Evolutionary conservation across 2,113 vertebrate species (phyloP).

Genomic region (Tangachromis dhanisi): DNA sequence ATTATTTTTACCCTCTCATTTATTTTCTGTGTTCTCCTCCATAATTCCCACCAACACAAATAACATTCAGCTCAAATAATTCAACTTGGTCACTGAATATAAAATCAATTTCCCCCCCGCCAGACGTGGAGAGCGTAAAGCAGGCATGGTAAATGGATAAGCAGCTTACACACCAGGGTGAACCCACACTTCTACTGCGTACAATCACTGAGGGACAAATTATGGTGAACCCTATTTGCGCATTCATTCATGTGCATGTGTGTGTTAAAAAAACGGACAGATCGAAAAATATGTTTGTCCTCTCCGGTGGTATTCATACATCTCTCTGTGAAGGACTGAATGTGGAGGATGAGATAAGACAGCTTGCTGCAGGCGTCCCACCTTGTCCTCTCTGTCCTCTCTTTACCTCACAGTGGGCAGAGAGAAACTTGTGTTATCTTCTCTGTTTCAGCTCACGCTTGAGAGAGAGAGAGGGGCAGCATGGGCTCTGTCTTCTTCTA

Average conservation of each 20-base stretch:
- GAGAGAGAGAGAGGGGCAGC: neutral
- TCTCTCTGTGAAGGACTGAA: slow-evolving; percentile 10
- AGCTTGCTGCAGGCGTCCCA: neutral
- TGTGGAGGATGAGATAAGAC: slow-evolving; percentile 29
- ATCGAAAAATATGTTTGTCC: slow-evolving; percentile 2
- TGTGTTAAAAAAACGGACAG: neutral
- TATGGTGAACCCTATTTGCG: slow-evolving; percentile 7
- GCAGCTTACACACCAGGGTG: slow-evolving; percentile 50
- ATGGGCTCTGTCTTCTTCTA: neutral
- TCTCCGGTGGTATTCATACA: slow-evolving; percentile 16
- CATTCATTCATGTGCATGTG: neutral
- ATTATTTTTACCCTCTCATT: neutral
- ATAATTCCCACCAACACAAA: neutral
- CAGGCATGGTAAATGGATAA: slow-evolving; percentile 57
- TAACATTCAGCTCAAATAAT: slow-evolving; percentile 9
- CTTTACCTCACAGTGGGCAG: slow-evolving; percentile 19
- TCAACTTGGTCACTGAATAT: slow-evolving; percentile 25
- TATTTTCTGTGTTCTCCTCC: neutral
- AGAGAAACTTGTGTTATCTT: neutral
- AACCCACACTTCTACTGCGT: slow-evolving; percentile 3
- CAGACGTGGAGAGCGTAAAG: slow-evolving; percentile 18
- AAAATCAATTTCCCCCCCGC: slow-evolving; percentile 43
- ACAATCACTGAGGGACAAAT: slow-evolving; percentile 30
- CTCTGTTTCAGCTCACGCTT: neutral
- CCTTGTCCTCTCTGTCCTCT: slow-evolving; percentile 15